Percentiles rank a stretch among this genome's conserved stretches.
Evolutionary conservation across 2,113 vertebrate genomes (phyloP).

Genomic region (Phainopepla nitens): DNA sequence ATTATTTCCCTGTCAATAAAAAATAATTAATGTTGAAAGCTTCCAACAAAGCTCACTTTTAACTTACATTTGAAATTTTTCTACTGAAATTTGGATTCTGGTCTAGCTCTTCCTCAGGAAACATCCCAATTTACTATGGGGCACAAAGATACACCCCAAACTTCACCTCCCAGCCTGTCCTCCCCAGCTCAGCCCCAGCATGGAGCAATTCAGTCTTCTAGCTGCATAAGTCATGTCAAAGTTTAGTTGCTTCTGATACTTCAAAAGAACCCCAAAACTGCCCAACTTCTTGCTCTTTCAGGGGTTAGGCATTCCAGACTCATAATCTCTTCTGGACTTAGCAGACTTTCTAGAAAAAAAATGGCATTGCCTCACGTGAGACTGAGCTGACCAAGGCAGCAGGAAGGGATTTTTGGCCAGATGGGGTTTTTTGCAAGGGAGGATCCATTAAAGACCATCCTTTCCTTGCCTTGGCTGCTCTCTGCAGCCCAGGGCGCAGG

Average conservation of each 20-base stretch:
- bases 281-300: not conserved
- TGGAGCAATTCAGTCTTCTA: not conserved
- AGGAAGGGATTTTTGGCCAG: not conserved
- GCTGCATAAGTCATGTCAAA: not conserved
- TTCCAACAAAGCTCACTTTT: not conserved
- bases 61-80: not conserved
- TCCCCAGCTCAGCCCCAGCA: not conserved
- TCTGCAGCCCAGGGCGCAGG: not conserved
- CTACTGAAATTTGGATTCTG: not conserved
- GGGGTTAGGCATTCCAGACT: not conserved
- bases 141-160: not conserved
- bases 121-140: not conserved
- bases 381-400: not conserved
- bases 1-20: not conserved
- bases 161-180: not conserved
- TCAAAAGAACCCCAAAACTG: not conserved
- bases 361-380: fast-evolving
- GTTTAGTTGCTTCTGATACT: not conserved
- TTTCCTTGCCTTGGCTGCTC: not conserved
- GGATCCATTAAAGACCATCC: not conserved
- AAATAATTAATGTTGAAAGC: not conserved
- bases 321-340: not conserved
- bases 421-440: not conserved
- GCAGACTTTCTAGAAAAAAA: not conserved
- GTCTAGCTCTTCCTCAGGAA: not conserved